These are phyloP conservation scores for Drosophila meridionalis DNA, from an alignment of 2,888 invertebrate species.

Conservation along the genomic window DNA sequence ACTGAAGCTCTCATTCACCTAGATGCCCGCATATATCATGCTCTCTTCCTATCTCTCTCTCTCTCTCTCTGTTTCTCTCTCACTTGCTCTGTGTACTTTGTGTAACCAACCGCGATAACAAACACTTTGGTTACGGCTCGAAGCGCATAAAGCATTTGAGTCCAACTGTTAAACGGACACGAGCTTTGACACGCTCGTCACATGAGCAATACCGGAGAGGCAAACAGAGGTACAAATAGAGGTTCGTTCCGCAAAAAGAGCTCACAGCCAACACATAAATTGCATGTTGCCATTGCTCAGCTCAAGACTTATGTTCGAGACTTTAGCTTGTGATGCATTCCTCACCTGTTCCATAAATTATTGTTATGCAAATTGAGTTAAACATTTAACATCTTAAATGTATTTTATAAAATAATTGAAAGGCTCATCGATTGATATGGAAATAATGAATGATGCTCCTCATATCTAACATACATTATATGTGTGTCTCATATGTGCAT, in stretches of 20 bases:
- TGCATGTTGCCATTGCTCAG: not conserved
- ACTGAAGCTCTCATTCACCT: not conserved
- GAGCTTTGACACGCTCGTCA: constrained; percentile 13
- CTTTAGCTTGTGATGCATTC: not conserved
- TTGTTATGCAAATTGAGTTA: not conserved
- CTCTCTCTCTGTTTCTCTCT: not conserved
- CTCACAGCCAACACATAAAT: not conserved
- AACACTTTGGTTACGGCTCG: constrained; percentile 57
- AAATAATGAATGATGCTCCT: no score
- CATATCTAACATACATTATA: no score
- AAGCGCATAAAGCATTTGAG: constrained; percentile 38
- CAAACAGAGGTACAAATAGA: not conserved
- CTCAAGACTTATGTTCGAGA: not conserved
- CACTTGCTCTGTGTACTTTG: constrained; percentile 22
- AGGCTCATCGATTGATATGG: no score
- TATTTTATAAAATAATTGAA: no score
- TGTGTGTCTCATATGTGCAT: no score
- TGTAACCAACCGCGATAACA: constrained; percentile 58
- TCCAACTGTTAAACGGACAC: constrained; percentile 16
- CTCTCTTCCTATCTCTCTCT: not conserved
- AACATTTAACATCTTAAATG: no score
- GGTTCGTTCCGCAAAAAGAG: not conserved
- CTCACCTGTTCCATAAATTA: not conserved
- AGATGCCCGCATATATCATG: constrained; percentile 1
- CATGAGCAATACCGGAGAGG: not conserved